These are phyloP conservation scores for Phyllotreta cruciferae DNA, from an alignment of 2,888 invertebrate genomes.

Conservation along the genomic window DNA sequence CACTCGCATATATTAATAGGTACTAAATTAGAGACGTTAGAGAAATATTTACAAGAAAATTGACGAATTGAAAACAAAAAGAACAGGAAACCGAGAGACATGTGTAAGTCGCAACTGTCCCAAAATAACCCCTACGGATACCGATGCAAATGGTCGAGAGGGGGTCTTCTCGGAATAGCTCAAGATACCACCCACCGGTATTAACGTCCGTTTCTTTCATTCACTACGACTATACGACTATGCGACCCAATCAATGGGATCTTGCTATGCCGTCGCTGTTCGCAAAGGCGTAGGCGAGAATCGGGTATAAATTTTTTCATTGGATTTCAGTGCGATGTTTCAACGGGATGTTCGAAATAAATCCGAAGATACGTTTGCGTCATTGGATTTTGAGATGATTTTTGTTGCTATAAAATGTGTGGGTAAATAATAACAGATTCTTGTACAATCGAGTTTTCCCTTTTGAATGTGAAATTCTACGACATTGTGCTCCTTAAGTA, in stretches of 20 bases:
- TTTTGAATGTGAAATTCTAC: background rate
- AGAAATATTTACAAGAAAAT: background rate
- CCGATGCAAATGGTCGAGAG: slow-evolving; percentile 35
- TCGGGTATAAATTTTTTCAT: background rate
- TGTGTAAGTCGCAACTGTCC: slow-evolving; percentile 35
- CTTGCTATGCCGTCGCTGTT: background rate
- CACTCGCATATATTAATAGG: too few species aligned
- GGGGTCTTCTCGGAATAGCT: slow-evolving; percentile 45
- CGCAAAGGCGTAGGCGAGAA: slow-evolving; percentile 10
- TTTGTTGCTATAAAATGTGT: too few species aligned
- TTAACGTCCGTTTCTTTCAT: slow-evolving; percentile 38
- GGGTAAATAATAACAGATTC: background rate
- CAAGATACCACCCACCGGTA: slow-evolving; percentile 39
- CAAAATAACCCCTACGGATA: slow-evolving; percentile 38
- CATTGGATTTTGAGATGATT: background rate
- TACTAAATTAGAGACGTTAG: too few species aligned
- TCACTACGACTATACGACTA: slow-evolving; percentile 22
- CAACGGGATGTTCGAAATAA: background rate
- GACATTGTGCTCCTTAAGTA: slow-evolving; percentile 10
- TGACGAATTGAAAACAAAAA: slow-evolving; percentile 20
- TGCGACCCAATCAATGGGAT: slow-evolving; percentile 36
- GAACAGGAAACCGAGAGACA: slow-evolving; percentile 30
- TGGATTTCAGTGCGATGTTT: background rate
- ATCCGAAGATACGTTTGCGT: background rate
- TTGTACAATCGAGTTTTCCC: background rate